Base-by-base conservation (phyloP, 2,888 invertebrate species). In the Nasonovia ribisnigri region DNA sequence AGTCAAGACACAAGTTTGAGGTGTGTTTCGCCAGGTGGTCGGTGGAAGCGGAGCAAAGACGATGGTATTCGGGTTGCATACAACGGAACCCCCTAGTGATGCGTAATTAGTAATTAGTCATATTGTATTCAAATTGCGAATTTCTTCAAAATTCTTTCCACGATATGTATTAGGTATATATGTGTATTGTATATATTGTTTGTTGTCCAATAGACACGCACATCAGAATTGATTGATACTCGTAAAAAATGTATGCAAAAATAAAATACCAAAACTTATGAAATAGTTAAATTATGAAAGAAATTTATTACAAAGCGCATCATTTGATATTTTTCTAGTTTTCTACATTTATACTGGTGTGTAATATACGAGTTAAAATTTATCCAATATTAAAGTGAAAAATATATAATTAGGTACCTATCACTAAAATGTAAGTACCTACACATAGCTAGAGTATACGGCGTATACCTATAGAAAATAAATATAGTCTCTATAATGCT, bases 51-150 rank as follows among this genome's bases (percentile, higher is more conserved):
- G 48, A 87, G 92, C 86, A 91, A 87, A 57, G 13, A 92, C 60
- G 46, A 77, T 48, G 8, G 36, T n/a, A 92, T 88, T 92, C 20
- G 67, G 48, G 42, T 51, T 88, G 48, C 48, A 51, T 42, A 36
- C 60, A 87, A 48, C 92, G 42, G 26, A 88, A 20, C 48, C 67
- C 60, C 91, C 67, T 88, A 57, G 91, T 57, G 84, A 91, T n/a
- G 84, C 42, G 48, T 84, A 86, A 86, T 91, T 77, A 77, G 77
- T 36, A 77, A 20, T 36, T 77, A 48, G 60, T 88, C 36, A 48
- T 16, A 92, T 92, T 92, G 92, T 92, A 51, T 92, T 88, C 48
- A 46, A 92, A 87, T 92, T 67, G 67, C 60, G 11, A 92, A 88
- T 92, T 92, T 92, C 92, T 67, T 88, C 36, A 92, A 87, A 92